A percentile compares a stretch with the other conserved stretches of the same genome.
These are phyloP conservation scores for Pterostichus madidus DNA, from an alignment of 2,888 invertebrate species.

Conservation along the genomic window DNA sequence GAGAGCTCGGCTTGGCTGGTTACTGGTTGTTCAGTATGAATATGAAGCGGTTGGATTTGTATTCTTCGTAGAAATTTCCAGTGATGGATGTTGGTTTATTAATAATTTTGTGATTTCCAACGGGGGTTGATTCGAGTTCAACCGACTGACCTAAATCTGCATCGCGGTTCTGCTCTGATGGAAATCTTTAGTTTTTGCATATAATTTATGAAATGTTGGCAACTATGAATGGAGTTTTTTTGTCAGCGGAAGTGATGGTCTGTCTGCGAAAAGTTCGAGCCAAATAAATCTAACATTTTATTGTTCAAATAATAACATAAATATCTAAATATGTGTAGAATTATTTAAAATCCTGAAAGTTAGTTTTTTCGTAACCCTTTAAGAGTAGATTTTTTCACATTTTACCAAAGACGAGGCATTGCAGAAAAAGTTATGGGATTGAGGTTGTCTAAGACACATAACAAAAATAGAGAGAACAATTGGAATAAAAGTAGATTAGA, in stretches of 20 bases:
- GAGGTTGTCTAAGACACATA: no score
- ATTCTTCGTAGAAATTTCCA: neutral
- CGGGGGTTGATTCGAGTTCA: neutral
- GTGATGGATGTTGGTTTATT: constrained; percentile 20
- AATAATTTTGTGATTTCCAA: constrained; percentile 9
- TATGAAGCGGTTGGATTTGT: constrained; percentile 10
- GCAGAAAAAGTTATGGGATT: no score
- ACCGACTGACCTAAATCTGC: neutral
- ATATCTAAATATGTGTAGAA: no score
- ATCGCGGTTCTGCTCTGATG: neutral
- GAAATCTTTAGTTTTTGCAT: constrained; percentile 25
- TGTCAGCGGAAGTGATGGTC: neutral
- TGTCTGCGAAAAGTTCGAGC: neutral
- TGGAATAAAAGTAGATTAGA: no score
- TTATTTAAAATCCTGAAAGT: no score
- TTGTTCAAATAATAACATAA: no score
- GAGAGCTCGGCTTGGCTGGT: neutral
- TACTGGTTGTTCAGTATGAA: neutral
- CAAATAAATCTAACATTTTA: neutral
- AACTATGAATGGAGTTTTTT: constrained; percentile 16
- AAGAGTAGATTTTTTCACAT: no score
- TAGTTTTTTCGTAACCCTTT: no score
- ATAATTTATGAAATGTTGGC: constrained; percentile 3
- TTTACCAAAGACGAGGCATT: no score
- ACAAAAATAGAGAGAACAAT: no score